Percentiles rank a stretch among this genome's conserved stretches.
These are phyloP conservation scores for Sycophaga agraensis DNA, from an alignment of 1,140 invertebrate species.

Conservation along the genomic window DNA sequence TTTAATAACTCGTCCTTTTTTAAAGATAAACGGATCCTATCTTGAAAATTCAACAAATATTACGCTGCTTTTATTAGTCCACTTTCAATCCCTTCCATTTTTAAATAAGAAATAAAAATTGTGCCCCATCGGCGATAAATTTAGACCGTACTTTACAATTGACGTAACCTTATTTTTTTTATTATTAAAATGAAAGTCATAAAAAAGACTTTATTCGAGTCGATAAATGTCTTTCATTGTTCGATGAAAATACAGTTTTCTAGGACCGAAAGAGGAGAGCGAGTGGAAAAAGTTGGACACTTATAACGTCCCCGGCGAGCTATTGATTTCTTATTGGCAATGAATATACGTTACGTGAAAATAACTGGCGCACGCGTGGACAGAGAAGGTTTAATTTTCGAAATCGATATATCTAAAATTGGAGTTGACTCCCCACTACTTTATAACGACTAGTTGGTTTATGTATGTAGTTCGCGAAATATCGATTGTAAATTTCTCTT, in stretches of 20 bases:
- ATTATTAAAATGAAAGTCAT: neutral
- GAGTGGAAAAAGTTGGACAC: neutral
- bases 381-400: neutral
- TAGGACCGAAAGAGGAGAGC: neutral
- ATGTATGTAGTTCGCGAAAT: neutral
- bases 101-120: neutral
- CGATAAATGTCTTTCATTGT: constrained; percentile 7
- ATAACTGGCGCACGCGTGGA: neutral
- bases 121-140: neutral
- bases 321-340: constrained; percentile 10
- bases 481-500: neutral
- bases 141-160: neutral
- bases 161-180: neutral
- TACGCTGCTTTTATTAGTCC: neutral
- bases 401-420: constrained; percentile 15
- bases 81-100: neutral
- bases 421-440: neutral
- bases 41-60: neutral
- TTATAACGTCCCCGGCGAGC: neutral
- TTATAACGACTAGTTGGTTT: neutral
- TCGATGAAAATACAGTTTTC: neutral
- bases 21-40: neutral
- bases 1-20: too few species aligned
- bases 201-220: neutral
- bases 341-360: neutral